A percentile compares a stretch with the other conserved stretches of the same genome.
phyloP scores from a whole-genome alignment of 2,888 invertebrate genomes.

The Ypsolopha sequella region DNA sequence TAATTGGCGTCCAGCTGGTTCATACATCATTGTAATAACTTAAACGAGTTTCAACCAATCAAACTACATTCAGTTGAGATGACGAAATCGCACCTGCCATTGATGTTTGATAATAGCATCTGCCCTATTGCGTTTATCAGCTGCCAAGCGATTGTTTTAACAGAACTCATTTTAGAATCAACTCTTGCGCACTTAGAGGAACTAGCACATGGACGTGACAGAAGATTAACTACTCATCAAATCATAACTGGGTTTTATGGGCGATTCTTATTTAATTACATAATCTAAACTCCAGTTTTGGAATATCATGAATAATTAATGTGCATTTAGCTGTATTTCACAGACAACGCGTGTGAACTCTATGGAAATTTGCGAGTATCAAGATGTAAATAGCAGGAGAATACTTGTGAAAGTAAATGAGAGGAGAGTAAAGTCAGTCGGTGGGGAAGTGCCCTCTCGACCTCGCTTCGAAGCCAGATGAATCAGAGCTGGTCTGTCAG shows the following conservation, averaged over 20 bases:
- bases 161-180: not conserved
- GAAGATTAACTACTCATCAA: not conserved
- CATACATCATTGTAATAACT: too few species aligned
- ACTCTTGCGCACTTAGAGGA: not conserved
- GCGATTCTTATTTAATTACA: not conserved
- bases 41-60: too few species aligned
- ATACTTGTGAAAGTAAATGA: too few species aligned
- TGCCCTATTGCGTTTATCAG: not conserved
- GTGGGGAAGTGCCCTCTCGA: constrained; percentile 11
- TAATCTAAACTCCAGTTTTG: too few species aligned
- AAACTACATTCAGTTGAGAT: too few species aligned
- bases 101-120: not conserved
- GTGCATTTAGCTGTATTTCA: too few species aligned
- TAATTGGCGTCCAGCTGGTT: too few species aligned
- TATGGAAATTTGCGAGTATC: too few species aligned
- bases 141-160: not conserved
- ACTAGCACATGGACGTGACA: not conserved
- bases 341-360: too few species aligned
- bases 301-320: too few species aligned
- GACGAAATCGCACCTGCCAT: too few species aligned
- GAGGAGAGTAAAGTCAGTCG: not conserved
- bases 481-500: constrained; percentile 11
- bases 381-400: too few species aligned
- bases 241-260: not conserved
- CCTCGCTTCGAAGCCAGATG: constrained; percentile 13